These are phyloP conservation scores for Nylanderia fulva DNA, from an alignment of 1,140 invertebrate genomes.

Conservation along the genomic window DNA sequence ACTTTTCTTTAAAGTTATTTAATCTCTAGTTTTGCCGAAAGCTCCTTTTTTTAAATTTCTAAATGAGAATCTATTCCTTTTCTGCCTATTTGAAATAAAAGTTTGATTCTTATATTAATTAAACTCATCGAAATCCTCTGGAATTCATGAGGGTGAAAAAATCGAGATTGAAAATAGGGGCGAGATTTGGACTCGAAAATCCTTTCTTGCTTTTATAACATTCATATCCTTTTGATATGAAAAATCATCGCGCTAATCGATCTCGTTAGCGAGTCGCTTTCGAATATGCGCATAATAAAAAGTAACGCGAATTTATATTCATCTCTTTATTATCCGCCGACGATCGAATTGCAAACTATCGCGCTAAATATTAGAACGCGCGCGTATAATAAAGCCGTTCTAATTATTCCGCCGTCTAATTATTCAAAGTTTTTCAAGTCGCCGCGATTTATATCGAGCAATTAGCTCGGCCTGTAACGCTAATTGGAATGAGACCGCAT, in stretches of 20 bases:
- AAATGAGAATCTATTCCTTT: too few relatives aligned
- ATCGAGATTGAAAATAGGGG: too few relatives aligned
- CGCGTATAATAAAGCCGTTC: conserved; percentile 64
- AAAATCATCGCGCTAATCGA: conserved; percentile 52
- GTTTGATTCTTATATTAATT: too few relatives aligned
- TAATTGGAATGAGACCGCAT: conserved; percentile 72
- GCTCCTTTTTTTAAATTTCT: too few relatives aligned
- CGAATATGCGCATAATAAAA: conserved; percentile 32
- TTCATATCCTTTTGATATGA: neutral
- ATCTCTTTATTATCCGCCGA: conserved; percentile 41
- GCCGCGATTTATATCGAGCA: conserved; percentile 75
- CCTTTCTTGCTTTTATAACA: neutral
- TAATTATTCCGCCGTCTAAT: conserved; percentile 67
- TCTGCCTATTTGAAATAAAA: too few relatives aligned
- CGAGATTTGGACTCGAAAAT: neutral
- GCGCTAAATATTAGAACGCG: conserved; percentile 65
- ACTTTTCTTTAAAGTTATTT: too few relatives aligned
- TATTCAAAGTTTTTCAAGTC: conserved; percentile 71
- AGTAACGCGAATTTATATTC: conserved; percentile 1
- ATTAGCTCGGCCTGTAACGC: conserved; percentile 70
- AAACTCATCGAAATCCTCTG: too few relatives aligned
- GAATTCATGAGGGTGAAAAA: too few relatives aligned
- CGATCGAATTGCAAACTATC: conserved; percentile 41
- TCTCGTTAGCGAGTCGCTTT: conserved; percentile 58
- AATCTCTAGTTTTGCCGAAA: too few relatives aligned